Base-by-base conservation (phyloP, 2,113 vertebrate genomes). In the Scolopax mira region DNA sequence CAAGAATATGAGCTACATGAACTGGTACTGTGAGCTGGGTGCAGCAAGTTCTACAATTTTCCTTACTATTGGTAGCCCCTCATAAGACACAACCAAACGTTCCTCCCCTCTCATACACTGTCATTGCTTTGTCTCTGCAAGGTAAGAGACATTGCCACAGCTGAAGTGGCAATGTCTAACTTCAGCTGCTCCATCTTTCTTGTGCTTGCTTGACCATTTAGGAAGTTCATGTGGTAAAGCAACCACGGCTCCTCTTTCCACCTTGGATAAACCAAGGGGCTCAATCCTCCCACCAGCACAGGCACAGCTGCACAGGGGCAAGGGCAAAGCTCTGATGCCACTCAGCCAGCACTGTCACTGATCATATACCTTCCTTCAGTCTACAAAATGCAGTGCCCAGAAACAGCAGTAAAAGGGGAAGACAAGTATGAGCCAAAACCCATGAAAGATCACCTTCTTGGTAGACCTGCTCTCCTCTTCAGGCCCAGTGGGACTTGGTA, bases 381-480 rank as follows among this genome's bases (percentile, higher is more conserved):
- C 61, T 67, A 24, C 31, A 54, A 81, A 78, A 75, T 11, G 19
- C 22, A 55, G 31, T 10, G 33, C 28, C 60, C 35, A 22, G 13
- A 49, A 48, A 74, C 81, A 79, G 41, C 28, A 22, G 73, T 12
- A 21, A 16, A 85, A 78, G 9, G 48, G 37, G 49, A 69, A 60
- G 42, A 67, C 9, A n/a, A 27, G 28, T 11, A 31, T 18, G 27
- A 70, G 24, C 27, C 42, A 51, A 86, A 84, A 31, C 17, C 31
- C 12, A 10, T 1, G 23, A 35, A 39, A 51, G 17, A 48, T 86
- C 96, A 98, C 98, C 98, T 98, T 98, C 91, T 97, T 97, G 6
- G 97, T 98, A 54, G 97, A 98, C 23, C 85, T 96, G 94, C 97
- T 98, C 48, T 98, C 98, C 70, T 98, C 97, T 49, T 98, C 98